These are phyloP conservation scores for Heliconius himera DNA, from an alignment of 1,140 invertebrate genomes.

Conservation along the genomic window DNA sequence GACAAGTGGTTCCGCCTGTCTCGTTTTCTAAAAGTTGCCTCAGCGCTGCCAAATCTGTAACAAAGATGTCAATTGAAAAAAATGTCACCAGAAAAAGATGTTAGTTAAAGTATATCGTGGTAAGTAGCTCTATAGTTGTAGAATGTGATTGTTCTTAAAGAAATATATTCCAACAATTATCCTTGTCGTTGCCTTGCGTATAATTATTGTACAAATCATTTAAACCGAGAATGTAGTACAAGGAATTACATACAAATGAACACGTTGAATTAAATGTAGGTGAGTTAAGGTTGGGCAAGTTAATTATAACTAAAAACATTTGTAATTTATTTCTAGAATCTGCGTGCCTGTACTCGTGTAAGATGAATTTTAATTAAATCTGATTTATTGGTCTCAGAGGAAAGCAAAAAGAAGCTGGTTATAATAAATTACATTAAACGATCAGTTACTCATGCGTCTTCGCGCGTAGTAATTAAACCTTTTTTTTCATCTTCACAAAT, in stretches of 20 bases:
- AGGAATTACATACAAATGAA: constrained; percentile 43
- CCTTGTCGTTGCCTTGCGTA: constrained; percentile 36
- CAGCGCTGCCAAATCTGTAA: constrained; percentile 77
- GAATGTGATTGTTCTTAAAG: constrained; percentile 24
- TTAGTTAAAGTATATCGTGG: background rate
- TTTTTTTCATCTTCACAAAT: background rate
- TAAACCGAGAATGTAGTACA: constrained; percentile 41
- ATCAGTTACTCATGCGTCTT: constrained; percentile 61
- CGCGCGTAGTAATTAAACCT: constrained; percentile 62
- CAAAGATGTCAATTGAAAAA: constrained; percentile 20
- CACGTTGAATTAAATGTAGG: constrained; percentile 40
- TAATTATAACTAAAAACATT: constrained; percentile 29
- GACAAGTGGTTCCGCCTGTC: constrained; percentile 85
- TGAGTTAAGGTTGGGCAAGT: constrained; percentile 32
- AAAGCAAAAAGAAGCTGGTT: background rate
- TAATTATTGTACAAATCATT: constrained; percentile 41
- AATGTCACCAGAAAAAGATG: background rate
- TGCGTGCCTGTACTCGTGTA: background rate
- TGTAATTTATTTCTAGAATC: constrained; percentile 10
- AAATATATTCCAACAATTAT: constrained; percentile 34
- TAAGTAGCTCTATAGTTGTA: constrained; percentile 3
- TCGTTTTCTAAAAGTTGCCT: constrained; percentile 76
- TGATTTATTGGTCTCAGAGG: constrained; percentile 37
- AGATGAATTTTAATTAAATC: constrained; percentile 40
- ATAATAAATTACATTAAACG: constrained; percentile 47